These are phyloP conservation scores for Vireo altiloquus DNA, from an alignment of 2,113 vertebrate species.

Conservation along the genomic window DNA sequence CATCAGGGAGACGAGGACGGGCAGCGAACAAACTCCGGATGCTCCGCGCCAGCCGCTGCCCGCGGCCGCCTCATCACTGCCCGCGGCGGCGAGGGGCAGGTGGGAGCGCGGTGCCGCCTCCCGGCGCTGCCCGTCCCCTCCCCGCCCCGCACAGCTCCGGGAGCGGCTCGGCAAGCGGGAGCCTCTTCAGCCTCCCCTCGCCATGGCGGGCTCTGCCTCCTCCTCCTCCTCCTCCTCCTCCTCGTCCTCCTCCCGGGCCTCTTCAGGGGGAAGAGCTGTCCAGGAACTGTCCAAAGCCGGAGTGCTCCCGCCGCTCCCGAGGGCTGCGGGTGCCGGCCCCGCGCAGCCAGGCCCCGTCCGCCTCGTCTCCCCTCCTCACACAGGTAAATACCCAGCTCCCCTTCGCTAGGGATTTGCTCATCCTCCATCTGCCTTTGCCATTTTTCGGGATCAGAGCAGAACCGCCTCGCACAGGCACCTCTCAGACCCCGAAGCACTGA, in stretches of 20 bases:
- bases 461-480: fast-evolving
- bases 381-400: background rate
- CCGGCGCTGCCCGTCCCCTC: background rate
- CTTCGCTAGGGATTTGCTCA: fast-evolving
- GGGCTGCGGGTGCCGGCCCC: background rate
- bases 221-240: background rate
- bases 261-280: background rate
- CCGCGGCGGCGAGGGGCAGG: conserved; percentile 37
- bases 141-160: background rate
- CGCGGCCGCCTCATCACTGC: conserved; percentile 34
- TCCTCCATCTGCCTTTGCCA: fast-evolving
- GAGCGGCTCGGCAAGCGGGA: background rate
- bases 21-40: conserved; percentile 26
- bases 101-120: conserved; percentile 42
- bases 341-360: fast-evolving
- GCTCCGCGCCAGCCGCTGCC: background rate
- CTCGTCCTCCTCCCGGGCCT: background rate
- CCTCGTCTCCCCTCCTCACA: background rate
- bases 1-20: conserved; percentile 5
- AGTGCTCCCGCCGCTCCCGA: background rate
- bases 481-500: background rate
- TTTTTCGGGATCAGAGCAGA: background rate
- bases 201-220: background rate
- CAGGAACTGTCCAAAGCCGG: background rate
- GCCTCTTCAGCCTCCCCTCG: background rate